Evolutionary conservation across 2,888 invertebrate genomes (phyloP), one percentile per base, ranked within the genome.

Genomic region (Trilocha varians): DNA sequence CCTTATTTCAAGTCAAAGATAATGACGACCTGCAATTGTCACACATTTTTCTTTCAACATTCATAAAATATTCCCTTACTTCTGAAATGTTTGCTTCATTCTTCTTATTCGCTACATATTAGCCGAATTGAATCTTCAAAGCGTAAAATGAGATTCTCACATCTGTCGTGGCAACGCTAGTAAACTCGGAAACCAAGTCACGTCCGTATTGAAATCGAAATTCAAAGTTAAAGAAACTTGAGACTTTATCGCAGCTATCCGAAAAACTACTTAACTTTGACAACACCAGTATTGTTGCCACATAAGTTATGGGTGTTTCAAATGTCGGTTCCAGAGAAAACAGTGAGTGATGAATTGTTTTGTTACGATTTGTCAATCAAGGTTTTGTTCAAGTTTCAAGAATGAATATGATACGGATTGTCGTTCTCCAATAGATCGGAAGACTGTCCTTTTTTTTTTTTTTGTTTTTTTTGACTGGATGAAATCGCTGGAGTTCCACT

Each of bases 161-260:
- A 25, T 25, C 25, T 25, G 25, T 38, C 32, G 16, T 42, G 47
- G 47, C 44, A 43, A 18, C 38, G 42, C n/a, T 14, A 39, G 46
- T 18, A 44, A 34, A 37, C 41, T 59, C 52, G 45, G 32, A 15
- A 48, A 41, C 34, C 59, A 46, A 46, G 52, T 58, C 65, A 62
- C 62, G 61, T 61, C 49, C 25, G 48, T 47, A 55, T 52, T 47
- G 40, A 53, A 48, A 55, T 58, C 48, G 44, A 50, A 63, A 44
- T 58, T 48, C 46, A 50, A 60, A 53, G 54, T 55, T 57, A 52
- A 49, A 49, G 48, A 41, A 49, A 41, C 46, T 50, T 41, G 45
- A 39, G 33, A 42, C 5, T 16, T 46, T 49, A 50, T 47, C 40
- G 32, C 25, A 11, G 11, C 8, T 9, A 25, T 25, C 25, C 25